A percentile compares a stretch with the other conserved stretches of the same genome.
Conservation (phyloP, 2,888 invertebrate species). For the Gandaritis pyraliata region DNA sequence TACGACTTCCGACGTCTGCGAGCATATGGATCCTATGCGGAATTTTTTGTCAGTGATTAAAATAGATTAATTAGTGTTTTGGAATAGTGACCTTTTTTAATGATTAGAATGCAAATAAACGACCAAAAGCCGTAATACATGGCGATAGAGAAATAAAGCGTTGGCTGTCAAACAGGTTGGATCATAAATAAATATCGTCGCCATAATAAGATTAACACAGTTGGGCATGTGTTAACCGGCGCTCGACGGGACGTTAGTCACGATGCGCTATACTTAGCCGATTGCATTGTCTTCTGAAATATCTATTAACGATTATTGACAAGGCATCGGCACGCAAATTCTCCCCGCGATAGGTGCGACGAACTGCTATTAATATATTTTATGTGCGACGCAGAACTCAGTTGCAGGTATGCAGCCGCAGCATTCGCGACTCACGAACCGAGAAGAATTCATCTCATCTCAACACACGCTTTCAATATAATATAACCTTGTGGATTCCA, state of each 20-base stretch:
- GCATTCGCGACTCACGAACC: conserved; percentile 37
- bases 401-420: conserved; percentile 59
- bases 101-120: conserved; percentile 35
- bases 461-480: conserved; percentile 23
- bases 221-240: conserved; percentile 61
- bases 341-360: conserved; percentile 80
- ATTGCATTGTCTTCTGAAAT: conserved; percentile 84
- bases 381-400: conserved; percentile 65
- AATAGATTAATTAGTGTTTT: conserved; percentile 55
- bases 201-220: conserved; percentile 82
- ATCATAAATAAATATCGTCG: conserved; percentile 77
- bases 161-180: conserved; percentile 72
- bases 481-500: conserved; percentile 35
- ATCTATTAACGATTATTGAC: conserved; percentile 85
- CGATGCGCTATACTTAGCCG: conserved; percentile 77
- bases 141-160: conserved; percentile 60
- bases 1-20: conserved; percentile 83
- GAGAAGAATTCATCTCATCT: conserved; percentile 31
- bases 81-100: conserved; percentile 38
- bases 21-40: conserved; percentile 74
- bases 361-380: conserved; percentile 83
- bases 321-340: conserved; percentile 83
- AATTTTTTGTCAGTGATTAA: conserved; percentile 72
- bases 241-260: conserved; percentile 78
- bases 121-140: conserved; percentile 35